Percentiles rank a stretch among this genome's conserved stretches.
Evolutionary conservation across 2,113 vertebrate genomes (phyloP).

Genomic region (Marcusenius ussheri): DNA sequence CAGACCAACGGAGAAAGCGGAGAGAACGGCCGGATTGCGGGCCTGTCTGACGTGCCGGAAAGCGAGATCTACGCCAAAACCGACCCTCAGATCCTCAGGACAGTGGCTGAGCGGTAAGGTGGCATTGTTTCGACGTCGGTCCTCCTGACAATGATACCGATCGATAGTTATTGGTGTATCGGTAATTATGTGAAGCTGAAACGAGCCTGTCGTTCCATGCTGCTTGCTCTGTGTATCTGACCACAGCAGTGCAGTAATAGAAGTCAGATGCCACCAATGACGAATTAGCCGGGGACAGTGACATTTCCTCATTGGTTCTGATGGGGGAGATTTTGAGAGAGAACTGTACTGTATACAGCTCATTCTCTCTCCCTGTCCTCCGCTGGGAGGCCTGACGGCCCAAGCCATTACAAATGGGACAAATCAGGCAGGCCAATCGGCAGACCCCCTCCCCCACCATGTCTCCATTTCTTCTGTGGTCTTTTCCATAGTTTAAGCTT

Average conservation of each 20-base stretch:
- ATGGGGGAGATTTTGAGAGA: not conserved
- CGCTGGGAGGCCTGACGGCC: not conserved
- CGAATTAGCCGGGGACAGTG: not conserved
- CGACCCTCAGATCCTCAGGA: slow-evolving; percentile 34
- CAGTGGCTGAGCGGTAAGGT: slow-evolving; percentile 64
- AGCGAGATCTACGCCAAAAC: slow-evolving; percentile 43
- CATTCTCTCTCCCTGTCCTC: not conserved
- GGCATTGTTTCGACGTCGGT: not conserved
- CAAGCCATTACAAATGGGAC: not conserved
- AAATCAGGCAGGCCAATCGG: no score
- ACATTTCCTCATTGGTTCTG: not conserved
- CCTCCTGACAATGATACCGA: not conserved
- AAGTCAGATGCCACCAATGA: not conserved
- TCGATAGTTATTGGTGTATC: not conserved
- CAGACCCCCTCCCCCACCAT: not conserved
- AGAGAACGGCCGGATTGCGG: slow-evolving; percentile 39
- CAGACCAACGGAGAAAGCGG: slow-evolving; percentile 39
- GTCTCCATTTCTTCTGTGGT: not conserved
- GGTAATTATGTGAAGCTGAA: not conserved
- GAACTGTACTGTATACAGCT: not conserved
- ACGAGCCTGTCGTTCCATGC: not conserved
- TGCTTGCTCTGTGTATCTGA: not conserved
- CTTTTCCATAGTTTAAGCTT: not conserved
- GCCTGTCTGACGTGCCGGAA: slow-evolving; percentile 41
- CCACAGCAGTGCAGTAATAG: not conserved